Conservation (phyloP, 2,797 vertebrate species). For the Tenualosa thibaudeaui region DNA sequence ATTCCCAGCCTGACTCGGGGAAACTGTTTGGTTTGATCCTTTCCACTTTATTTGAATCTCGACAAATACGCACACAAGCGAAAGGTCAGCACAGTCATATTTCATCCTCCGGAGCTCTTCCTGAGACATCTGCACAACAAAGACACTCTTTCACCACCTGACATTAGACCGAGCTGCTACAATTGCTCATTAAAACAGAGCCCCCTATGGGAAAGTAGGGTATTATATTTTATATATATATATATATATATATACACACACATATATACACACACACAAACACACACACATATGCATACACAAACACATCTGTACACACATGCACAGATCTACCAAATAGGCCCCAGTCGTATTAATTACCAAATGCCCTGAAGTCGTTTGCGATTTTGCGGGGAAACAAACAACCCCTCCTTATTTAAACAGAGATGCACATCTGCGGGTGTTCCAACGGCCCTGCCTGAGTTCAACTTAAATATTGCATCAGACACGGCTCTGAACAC, state of each 20-base stretch:
- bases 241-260: slow-evolving; percentile 48
- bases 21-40: slow-evolving; percentile 94
- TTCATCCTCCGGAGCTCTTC: slow-evolving; percentile 88
- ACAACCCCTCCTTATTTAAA: slow-evolving; percentile 72
- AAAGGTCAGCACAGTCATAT: slow-evolving; percentile 95
- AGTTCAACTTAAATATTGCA: slow-evolving; percentile 70
- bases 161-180: slow-evolving; percentile 82
- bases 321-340: slow-evolving; percentile 19
- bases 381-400: slow-evolving; percentile 71
- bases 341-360: slow-evolving; percentile 70
- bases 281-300: slow-evolving; percentile 32
- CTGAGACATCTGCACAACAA: slow-evolving; percentile 91
- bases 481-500: slow-evolving; percentile 52
- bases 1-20: slow-evolving; percentile 85
- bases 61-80: slow-evolving; percentile 94
- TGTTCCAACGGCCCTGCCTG: slow-evolving; percentile 53
- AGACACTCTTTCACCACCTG: slow-evolving; percentile 86
- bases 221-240: slow-evolving; percentile 76
- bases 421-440: slow-evolving; percentile 65
- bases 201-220: slow-evolving; percentile 76
- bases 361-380: slow-evolving; percentile 75
- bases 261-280: slow-evolving; percentile 59
- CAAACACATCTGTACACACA: slow-evolving; percentile 32
- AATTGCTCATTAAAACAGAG: slow-evolving; percentile 86
- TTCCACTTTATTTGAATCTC: slow-evolving; percentile 95